Evolutionary conservation across 1,140 invertebrate species (phyloP), one percentile per base, ranked within the genome.

Genomic region (Danaus melanippus): DNA sequence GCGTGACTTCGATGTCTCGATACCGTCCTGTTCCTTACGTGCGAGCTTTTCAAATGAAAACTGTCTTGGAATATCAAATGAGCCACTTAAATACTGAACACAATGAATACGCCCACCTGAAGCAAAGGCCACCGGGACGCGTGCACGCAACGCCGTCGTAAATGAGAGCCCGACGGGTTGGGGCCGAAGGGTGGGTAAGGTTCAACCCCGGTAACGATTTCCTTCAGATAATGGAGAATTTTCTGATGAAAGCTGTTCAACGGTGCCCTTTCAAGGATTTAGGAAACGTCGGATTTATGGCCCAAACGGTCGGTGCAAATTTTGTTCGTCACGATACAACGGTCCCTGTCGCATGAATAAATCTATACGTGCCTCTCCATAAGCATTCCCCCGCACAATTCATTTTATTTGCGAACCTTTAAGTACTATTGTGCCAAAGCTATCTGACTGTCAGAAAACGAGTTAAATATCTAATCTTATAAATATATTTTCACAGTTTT

Each of bases 61-160:
- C 82, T 82, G 77, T 84, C 80, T 82, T 71, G 70, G 83, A 86
- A 86, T 86, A 83, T 86, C 74, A 84, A 86, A 86, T 86, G 80
- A 86, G 77, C 80, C 74, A 84, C 83, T 86, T 86, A 84, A 84
- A 84, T 83, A 84, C 74, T 67, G 73, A 80, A 74, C 66, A 80
- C 76, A 83, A 84, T 79, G 78, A 76, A 75, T 77, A 76, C 77
- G 74, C 83, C 79, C 75, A 84, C 83, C 83, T 86, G 77, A 79
- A 80, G 79, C 70, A 72, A 81, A 78, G 71, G 77, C 77, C 67
- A 69, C 66, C 68, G 71, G 72, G 71, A 81, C 80, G 79, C 76
- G 74, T 81, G 74, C 82, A 86, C 80, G 80, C 79, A 83, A 84
- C 74, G 67, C 69, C 67, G 71, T 64, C 75, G 77, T 82, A 83